These are phyloP conservation scores for Amphimedon queenslandica DNA, from an alignment of 37 sponge, comb jelly and placozoan species.

Conservation along the genomic window DNA sequence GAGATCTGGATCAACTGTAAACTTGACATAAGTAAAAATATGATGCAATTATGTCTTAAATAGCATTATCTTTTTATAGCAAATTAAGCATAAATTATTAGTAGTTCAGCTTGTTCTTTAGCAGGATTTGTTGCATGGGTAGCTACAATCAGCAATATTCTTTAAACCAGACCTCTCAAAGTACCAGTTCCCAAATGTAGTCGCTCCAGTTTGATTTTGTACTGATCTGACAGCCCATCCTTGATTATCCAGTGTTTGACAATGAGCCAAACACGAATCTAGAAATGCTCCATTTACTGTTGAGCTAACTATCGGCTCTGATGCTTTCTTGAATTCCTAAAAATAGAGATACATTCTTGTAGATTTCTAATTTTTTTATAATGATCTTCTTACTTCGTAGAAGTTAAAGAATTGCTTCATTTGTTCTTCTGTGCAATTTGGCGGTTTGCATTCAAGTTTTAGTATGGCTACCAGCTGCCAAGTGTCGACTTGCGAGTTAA, in stretches of 20 bases:
- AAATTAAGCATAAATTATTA: too few relatives aligned
- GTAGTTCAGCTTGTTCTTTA: too few relatives aligned
- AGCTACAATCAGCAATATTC: background rate
- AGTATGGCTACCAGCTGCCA: constrained; percentile 59
- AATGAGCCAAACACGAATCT: constrained; percentile 74
- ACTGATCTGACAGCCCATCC: constrained; percentile 62
- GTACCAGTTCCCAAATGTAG: background rate
- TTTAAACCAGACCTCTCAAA: background rate
- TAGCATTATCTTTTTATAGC: too few relatives aligned
- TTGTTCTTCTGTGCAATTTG: constrained; percentile 58
- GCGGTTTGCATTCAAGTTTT: constrained; percentile 9
- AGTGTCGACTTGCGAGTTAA: constrained; percentile 73
- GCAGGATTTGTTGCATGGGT: background rate
- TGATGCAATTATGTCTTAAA: too few relatives aligned
- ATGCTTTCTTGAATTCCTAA: constrained; percentile 28
- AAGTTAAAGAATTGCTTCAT: constrained; percentile 43
- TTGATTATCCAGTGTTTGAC: constrained; percentile 55
- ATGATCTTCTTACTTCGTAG: constrained; percentile 36
- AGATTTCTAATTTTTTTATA: too few relatives aligned
- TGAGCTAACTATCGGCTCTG: constrained; percentile 11
- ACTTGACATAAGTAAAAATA: too few relatives aligned
- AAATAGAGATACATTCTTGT: too few relatives aligned
- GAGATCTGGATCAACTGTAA: too few relatives aligned
- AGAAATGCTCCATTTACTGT: constrained; percentile 57
- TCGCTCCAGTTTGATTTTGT: background rate